Conservation (phyloP, 2,113 vertebrate genomes). For the Octodon degus region DNA sequence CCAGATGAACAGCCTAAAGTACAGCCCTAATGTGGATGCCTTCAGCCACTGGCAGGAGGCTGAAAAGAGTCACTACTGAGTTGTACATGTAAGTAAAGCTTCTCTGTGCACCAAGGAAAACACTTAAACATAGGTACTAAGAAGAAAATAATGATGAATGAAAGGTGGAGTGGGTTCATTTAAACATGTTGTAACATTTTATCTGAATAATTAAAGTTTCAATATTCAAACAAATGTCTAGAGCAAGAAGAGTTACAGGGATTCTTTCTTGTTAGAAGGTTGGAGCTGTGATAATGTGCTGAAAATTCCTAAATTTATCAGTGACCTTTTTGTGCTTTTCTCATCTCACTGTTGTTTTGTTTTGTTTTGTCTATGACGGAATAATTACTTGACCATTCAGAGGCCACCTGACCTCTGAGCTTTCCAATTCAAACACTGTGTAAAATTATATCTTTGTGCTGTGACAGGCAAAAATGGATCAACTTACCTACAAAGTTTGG, state of each 20-base stretch:
- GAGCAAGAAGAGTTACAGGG: neutral
- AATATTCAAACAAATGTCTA: neutral
- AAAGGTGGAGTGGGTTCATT: neutral
- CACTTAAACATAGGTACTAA: neutral
- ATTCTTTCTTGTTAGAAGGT: neutral
- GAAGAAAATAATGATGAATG: neutral
- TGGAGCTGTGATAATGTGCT: neutral
- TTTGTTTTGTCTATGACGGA: neutral
- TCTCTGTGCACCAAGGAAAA: too few species aligned
- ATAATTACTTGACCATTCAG: neutral
- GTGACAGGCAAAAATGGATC: neutral
- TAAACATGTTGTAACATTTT: neutral
- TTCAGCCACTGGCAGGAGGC: neutral
- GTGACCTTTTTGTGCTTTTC: neutral
- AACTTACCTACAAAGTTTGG: neutral
- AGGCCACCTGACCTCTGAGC: neutral
- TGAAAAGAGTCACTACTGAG: neutral
- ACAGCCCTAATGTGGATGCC: neutral
- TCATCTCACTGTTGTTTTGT: neutral
- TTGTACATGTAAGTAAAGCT: rapidly evolving
- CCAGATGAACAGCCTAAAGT: neutral
- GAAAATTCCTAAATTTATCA: neutral
- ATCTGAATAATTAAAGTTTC: neutral
- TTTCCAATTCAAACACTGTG: neutral
- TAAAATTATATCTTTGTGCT: neutral